phyloP scores from a whole-genome alignment of 1,140 invertebrate genomes.

The Bombus waltoni region DNA sequence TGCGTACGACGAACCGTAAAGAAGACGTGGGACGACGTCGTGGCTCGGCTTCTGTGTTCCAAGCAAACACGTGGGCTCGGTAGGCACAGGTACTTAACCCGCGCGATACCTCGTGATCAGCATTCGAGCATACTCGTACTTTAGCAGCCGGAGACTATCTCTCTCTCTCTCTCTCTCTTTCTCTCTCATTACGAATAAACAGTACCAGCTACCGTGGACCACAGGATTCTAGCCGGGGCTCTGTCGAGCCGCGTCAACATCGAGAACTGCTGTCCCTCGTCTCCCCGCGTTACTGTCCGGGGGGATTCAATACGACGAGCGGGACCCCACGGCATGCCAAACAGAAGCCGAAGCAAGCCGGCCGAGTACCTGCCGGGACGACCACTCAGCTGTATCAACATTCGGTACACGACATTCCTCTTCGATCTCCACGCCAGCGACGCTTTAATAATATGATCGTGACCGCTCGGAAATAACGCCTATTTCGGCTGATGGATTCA shows the following conservation, averaged over 20 bases:
- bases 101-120: conserved; percentile 62
- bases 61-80: conserved; percentile 69
- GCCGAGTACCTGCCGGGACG: conserved; percentile 77
- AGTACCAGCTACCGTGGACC: conserved; percentile 71
- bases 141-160: neutral
- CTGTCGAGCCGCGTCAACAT: conserved; percentile 45
- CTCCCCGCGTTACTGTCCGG: conserved; percentile 7
- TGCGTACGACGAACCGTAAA: neutral
- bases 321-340: conserved; percentile 77
- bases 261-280: conserved; percentile 36
- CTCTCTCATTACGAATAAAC: conserved; percentile 73
- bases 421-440: conserved; percentile 73
- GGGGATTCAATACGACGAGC: conserved; percentile 14
- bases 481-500: neutral
- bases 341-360: conserved; percentile 77
- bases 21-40: conserved; percentile 54
- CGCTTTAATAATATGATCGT: conserved; percentile 68
- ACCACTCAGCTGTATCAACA: conserved; percentile 84
- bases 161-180: conserved; percentile 41
- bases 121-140: conserved; percentile 34
- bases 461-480: conserved; percentile 52
- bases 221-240: conserved; percentile 9
- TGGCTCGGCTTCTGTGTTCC: conserved; percentile 67
- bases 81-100: conserved; percentile 65
- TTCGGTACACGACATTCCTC: conserved; percentile 82